Evolutionary conservation across 2,888 invertebrate species (phyloP).

Genomic region (Nasonovia ribisnigri): DNA sequence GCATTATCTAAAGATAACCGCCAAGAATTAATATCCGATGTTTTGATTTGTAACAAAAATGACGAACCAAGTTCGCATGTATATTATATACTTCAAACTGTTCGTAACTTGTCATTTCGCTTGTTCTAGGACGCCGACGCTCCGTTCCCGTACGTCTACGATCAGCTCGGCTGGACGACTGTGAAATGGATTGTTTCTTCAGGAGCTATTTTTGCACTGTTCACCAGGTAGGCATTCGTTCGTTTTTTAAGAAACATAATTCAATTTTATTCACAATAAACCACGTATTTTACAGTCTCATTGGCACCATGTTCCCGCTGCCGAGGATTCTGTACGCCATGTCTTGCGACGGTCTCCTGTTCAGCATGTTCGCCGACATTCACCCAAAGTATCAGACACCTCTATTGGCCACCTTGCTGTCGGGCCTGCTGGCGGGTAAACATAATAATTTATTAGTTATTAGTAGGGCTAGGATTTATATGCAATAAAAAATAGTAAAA

Average conservation of each 20-base stretch:
- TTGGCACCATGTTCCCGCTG: constrained; percentile 90
- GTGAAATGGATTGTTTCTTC: constrained; percentile 91
- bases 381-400: constrained; percentile 84
- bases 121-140: constrained; percentile 80
- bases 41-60: neutral
- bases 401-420: constrained; percentile 80
- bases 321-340: constrained; percentile 91
- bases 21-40: neutral
- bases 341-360: constrained; percentile 89
- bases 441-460: too few species aligned
- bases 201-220: constrained; percentile 92
- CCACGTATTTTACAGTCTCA: constrained; percentile 77
- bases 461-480: too few species aligned
- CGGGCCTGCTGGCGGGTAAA: constrained; percentile 82
- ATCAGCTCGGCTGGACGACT: constrained; percentile 79
- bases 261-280: neutral
- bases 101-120: neutral
- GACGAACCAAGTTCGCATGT: neutral
- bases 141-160: constrained; percentile 89
- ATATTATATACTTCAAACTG: neutral
- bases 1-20: too few species aligned
- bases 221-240: constrained; percentile 74
- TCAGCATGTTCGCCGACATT: constrained; percentile 79
- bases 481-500: too few species aligned
- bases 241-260: neutral